Conservation (phyloP, 92 coral and sea anemone species). For the Anthopleura xanthogrammica region DNA sequence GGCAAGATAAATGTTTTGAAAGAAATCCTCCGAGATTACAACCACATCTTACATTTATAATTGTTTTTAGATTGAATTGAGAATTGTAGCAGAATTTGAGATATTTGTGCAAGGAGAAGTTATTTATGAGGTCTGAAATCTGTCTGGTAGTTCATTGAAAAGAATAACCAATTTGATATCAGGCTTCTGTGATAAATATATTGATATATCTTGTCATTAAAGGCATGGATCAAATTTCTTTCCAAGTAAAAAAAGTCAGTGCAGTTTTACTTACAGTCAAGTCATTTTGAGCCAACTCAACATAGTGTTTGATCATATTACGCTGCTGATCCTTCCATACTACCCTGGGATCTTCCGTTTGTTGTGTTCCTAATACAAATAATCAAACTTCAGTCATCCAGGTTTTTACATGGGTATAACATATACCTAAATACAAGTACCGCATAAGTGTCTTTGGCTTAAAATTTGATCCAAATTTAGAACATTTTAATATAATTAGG, state of each 20-base stretch:
- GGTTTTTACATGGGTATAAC: background rate
- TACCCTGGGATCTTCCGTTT: slow-evolving; percentile 85
- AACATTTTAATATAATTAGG: slow-evolving; percentile 12
- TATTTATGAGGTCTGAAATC: background rate
- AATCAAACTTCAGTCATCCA: background rate
- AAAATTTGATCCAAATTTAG: background rate
- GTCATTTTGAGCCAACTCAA: slow-evolving; percentile 76
- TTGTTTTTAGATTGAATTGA: background rate
- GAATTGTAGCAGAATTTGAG: background rate
- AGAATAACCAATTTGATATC: background rate
- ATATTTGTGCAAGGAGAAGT: background rate
- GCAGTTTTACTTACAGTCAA: slow-evolving; percentile 49
- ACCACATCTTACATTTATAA: background rate
- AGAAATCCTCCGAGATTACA: background rate
- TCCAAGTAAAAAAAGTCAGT: background rate
- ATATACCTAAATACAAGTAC: background rate
- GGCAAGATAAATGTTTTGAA: background rate
- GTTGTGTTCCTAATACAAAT: slow-evolving; percentile 67
- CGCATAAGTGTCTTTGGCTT: background rate
- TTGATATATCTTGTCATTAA: background rate
- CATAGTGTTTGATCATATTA: slow-evolving; percentile 83
- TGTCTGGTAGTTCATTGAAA: background rate
- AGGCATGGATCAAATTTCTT: background rate
- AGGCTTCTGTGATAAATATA: background rate
- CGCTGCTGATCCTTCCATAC: slow-evolving; percentile 86